Evolutionary conservation across 2,888 invertebrate genomes (phyloP).

Genomic region (Sacculina carcini): DNA sequence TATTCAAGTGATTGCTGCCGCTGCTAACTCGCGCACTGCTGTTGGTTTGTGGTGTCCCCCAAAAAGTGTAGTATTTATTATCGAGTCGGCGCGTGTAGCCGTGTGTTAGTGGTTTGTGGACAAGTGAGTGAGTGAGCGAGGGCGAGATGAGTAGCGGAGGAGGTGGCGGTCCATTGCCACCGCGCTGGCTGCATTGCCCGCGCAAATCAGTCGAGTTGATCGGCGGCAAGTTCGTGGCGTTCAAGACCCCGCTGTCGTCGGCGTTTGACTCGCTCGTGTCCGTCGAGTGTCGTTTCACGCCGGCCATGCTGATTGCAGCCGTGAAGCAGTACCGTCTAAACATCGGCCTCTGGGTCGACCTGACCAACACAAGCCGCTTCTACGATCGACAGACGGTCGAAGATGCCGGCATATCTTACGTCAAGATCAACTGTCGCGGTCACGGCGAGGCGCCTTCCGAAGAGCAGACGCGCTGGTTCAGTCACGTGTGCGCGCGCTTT

Average conservation of each 20-base stretch:
- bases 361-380: slow-evolving; percentile 82
- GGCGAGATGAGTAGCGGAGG: no score
- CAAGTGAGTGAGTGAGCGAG: no score
- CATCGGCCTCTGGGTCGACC: slow-evolving; percentile 82
- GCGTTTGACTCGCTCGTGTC: slow-evolving; percentile 63
- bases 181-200: slow-evolving; percentile 67
- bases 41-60: no score
- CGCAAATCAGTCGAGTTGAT: slow-evolving; percentile 45
- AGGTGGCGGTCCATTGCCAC: slow-evolving; percentile 40
- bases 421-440: slow-evolving; percentile 67
- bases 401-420: slow-evolving; percentile 44
- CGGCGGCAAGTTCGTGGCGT: slow-evolving; percentile 61
- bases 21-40: no score
- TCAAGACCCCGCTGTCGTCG: slow-evolving; percentile 70
- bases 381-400: slow-evolving; percentile 62
- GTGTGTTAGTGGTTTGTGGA: no score
- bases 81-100: no score
- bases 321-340: slow-evolving; percentile 51
- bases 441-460: slow-evolving; percentile 71
- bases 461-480: slow-evolving; percentile 62
- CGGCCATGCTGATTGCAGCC: slow-evolving; percentile 58
- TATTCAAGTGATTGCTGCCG: no score
- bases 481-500: slow-evolving; percentile 48
- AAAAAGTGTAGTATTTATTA: no score
- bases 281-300: slow-evolving; percentile 50